Conservation (phyloP, 2,888 invertebrate genomes). For the Tricholauxania praeusta region DNA sequence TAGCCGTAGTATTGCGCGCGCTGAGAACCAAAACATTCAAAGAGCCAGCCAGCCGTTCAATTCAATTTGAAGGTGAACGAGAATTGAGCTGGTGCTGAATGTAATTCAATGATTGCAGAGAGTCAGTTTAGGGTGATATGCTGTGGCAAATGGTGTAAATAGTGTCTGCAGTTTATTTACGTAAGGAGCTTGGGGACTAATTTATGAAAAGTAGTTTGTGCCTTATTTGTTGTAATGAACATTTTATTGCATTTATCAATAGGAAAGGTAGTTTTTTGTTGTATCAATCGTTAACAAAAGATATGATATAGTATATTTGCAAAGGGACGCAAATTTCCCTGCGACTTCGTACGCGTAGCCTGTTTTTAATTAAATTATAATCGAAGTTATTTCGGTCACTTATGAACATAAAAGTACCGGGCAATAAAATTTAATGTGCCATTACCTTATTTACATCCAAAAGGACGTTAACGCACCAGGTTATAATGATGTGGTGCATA, state of each 20-base stretch:
- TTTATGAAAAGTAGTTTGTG: not conserved
- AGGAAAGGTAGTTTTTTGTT: no score
- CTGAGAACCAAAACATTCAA: conserved; percentile 2
- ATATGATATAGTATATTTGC: no score
- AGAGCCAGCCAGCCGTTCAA: conserved; percentile 3
- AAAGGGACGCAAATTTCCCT: no score
- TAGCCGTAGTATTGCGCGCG: conserved; percentile 11
- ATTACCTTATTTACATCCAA: no score
- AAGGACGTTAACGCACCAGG: no score
- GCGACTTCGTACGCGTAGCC: no score
- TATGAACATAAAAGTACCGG: no score
- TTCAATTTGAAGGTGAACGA: conserved; percentile 35
- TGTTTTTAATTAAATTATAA: no score
- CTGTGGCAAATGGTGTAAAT: not conserved
- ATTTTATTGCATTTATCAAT: not conserved
- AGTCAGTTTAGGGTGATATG: not conserved
- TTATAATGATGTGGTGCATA: no score
- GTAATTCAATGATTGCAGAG: conserved; percentile 10
- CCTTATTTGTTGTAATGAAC: not conserved
- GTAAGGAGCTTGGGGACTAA: not conserved
- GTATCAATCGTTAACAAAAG: no score
- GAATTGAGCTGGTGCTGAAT: conserved; percentile 27
- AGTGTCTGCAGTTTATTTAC: not conserved
- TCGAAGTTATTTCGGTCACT: no score
- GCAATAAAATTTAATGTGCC: no score